phyloP scores from a whole-genome alignment of 2,888 invertebrate species.

The Andrena chrysosceles region DNA sequence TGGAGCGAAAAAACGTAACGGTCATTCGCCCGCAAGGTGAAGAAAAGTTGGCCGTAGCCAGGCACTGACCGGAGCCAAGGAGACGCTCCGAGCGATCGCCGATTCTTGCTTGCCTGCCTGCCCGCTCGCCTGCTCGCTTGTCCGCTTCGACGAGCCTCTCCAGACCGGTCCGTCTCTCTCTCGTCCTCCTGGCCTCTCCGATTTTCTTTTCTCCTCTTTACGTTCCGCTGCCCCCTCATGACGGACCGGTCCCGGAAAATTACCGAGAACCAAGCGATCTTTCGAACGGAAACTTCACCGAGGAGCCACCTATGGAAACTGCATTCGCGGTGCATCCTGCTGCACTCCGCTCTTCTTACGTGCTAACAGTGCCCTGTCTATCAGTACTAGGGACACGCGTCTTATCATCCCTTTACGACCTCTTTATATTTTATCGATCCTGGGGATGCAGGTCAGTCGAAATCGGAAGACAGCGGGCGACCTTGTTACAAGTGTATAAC shows the following conservation, averaged over 20 bases:
- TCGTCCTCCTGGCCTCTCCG: slow-evolving; percentile 10
- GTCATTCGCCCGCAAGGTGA: slow-evolving; percentile 83
- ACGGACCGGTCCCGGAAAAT: slow-evolving; percentile 80
- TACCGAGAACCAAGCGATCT: slow-evolving; percentile 66
- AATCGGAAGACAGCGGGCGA: too few species aligned
- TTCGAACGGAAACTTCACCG: slow-evolving; percentile 45
- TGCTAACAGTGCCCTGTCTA: not conserved
- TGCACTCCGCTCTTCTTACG: not conserved
- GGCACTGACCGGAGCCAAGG: slow-evolving; percentile 82
- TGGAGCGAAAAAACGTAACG: slow-evolving; percentile 83
- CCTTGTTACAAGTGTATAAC: too few species aligned
- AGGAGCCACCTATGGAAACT: slow-evolving; percentile 3
- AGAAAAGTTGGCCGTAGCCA: slow-evolving; percentile 82
- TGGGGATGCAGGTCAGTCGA: too few species aligned
- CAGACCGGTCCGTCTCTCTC: slow-evolving; percentile 67
- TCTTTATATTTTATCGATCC: too few species aligned
- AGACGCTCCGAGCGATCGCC: slow-evolving; percentile 81
- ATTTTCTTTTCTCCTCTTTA: slow-evolving; percentile 62
- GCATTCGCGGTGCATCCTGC: not conserved
- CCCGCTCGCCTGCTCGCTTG: slow-evolving; percentile 10
- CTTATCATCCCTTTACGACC: too few species aligned
- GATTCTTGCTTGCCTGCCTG: slow-evolving; percentile 58
- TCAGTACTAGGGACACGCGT: too few species aligned
- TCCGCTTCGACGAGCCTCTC: slow-evolving; percentile 75
- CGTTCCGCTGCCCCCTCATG: slow-evolving; percentile 37